These are phyloP conservation scores for Anthophora plumipes DNA, from an alignment of 2,888 invertebrate genomes.

Conservation along the genomic window DNA sequence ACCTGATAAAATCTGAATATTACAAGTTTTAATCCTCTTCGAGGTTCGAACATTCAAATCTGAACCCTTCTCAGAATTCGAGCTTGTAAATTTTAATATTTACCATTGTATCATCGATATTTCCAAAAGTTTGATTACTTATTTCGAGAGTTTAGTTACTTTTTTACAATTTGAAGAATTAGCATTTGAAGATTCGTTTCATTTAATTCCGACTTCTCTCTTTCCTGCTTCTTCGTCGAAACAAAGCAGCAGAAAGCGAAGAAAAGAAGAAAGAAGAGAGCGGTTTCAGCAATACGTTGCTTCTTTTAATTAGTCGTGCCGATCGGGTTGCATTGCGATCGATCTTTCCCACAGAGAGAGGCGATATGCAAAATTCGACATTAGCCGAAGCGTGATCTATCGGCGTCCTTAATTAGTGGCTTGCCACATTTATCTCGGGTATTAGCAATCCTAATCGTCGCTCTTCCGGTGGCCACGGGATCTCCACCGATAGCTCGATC, in stretches of 20 bases:
- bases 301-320: slow-evolving; percentile 39
- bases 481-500: slow-evolving; percentile 26
- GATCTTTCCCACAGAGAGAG: slow-evolving; percentile 53
- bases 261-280: background rate
- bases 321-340: slow-evolving; percentile 35
- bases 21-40: too few relatives aligned
- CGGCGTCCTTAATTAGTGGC: slow-evolving; percentile 57
- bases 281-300: slow-evolving; percentile 7
- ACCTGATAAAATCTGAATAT: background rate
- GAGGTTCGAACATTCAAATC: too few relatives aligned
- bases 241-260: background rate
- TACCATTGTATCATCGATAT: too few relatives aligned
- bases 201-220: background rate
- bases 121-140: too few relatives aligned
- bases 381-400: slow-evolving; percentile 60
- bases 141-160: too few relatives aligned
- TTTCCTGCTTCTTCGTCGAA: background rate
- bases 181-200: too few relatives aligned
- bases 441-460: slow-evolving; percentile 59
- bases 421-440: slow-evolving; percentile 48
- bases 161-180: too few relatives aligned
- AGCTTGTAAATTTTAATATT: too few relatives aligned
- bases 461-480: slow-evolving; percentile 45
- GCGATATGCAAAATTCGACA: slow-evolving; percentile 66
- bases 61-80: too few relatives aligned